Percentiles rank a stretch among this genome's conserved stretches.
Evolutionary conservation across 2,113 vertebrate species (phyloP).

Genomic region (Hemiprocne comata): DNA sequence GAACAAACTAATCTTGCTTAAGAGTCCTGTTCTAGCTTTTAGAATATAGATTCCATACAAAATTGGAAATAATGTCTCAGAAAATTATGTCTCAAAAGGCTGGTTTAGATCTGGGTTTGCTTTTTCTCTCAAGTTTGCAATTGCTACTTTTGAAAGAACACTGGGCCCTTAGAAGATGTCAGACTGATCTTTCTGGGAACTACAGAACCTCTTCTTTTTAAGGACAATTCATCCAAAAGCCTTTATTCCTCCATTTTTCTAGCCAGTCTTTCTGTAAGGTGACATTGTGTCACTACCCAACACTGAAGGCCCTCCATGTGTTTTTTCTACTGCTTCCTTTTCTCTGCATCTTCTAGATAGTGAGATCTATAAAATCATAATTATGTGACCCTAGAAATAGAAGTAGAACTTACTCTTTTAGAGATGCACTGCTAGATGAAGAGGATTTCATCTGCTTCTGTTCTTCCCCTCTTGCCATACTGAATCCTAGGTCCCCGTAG

Average conservation of each 20-base stretch:
- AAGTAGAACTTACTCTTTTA: background rate
- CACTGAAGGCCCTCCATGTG: background rate
- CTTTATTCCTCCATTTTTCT: background rate
- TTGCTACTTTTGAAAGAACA: background rate
- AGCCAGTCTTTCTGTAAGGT: background rate
- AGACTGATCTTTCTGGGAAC: background rate
- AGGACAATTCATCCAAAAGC: background rate
- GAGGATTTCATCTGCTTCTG: background rate
- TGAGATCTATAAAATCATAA: background rate
- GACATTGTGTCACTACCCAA: background rate
- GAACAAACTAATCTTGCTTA: background rate
- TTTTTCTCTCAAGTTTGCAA: background rate
- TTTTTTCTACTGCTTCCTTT: background rate
- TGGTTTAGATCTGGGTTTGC: background rate
- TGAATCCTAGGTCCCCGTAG: rapidly evolving
- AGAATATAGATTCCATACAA: background rate
- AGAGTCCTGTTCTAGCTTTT: background rate
- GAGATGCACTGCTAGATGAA: background rate
- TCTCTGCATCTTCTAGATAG: background rate
- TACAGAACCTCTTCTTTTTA: background rate
- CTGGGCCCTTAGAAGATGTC: background rate
- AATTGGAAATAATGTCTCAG: background rate
- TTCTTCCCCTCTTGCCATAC: background rate
- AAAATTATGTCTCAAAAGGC: background rate
- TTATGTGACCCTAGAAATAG: background rate